Evolutionary conservation across 2,113 vertebrate genomes (phyloP).

Genomic region (Triplophysa rosa): DNA sequence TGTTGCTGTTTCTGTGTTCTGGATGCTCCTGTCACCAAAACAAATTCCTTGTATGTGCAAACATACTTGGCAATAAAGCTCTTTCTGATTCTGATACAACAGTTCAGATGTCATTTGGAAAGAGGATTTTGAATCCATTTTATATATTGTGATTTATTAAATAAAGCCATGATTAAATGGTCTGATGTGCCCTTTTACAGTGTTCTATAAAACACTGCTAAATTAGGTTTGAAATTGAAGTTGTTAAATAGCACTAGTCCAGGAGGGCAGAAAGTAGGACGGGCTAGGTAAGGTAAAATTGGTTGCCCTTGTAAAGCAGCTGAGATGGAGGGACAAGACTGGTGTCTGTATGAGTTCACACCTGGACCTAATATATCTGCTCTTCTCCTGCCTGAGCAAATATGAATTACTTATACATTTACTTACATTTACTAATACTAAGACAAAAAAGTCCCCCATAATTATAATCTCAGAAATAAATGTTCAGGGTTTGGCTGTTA

Average conservation of each 20-base stretch:
- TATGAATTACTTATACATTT: conserved; percentile 2
- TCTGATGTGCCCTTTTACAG: not conserved
- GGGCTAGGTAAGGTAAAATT: not conserved
- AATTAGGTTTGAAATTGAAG: not conserved
- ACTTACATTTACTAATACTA: not conserved
- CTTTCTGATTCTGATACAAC: not conserved
- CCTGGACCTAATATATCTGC: not conserved
- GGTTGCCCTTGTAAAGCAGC: not conserved
- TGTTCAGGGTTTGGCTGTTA: too few species aligned
- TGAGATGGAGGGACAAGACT: not conserved
- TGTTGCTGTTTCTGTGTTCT: too few species aligned
- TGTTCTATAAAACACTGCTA: too few species aligned
- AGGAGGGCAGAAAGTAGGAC: conserved; percentile 20
- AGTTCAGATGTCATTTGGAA: not conserved
- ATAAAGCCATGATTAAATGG: not conserved
- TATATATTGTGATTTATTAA: too few species aligned
- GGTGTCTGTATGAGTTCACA: conserved; percentile 4
- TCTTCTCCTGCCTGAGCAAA: not conserved
- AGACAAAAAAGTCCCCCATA: not conserved
- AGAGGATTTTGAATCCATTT: not conserved
- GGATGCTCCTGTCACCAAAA: too few species aligned
- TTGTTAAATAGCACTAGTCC: conserved; percentile 31
- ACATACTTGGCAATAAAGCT: too few species aligned
- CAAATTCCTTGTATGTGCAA: too few species aligned
- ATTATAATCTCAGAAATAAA: too few species aligned